A percentile compares a stretch with the other conserved stretches of the same genome.
Conservation (phyloP, 2,888 invertebrate species). For the Mactromeris polynyma region DNA sequence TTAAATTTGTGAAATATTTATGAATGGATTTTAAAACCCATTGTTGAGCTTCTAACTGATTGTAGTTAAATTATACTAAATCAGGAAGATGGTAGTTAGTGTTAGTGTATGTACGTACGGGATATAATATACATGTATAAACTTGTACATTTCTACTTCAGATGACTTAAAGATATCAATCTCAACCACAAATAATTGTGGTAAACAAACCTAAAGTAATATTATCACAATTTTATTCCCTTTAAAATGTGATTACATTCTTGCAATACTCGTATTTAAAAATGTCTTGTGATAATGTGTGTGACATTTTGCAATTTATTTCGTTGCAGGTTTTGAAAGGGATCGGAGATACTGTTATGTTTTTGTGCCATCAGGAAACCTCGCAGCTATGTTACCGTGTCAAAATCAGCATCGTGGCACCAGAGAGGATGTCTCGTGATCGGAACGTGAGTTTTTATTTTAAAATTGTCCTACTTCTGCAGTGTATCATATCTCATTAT, state of each 20-base stretch:
- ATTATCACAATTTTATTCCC: background rate
- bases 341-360: background rate
- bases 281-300: background rate
- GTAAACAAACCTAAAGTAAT: background rate
- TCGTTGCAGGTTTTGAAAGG: background rate
- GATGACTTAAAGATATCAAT: background rate
- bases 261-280: background rate
- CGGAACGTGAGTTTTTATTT: no score
- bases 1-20: background rate
- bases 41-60: background rate
- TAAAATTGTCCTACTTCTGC: no score
- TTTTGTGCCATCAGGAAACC: no score
- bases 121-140: background rate
- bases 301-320: background rate
- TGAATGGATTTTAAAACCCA: conserved; percentile 10
- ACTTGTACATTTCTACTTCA: background rate
- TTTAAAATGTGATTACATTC: background rate
- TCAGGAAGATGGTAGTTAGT: background rate
- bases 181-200: conserved; percentile 14
- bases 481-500: no score
- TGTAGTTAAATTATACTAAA: no score
- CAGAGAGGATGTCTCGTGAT: no score
- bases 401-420: no score
- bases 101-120: background rate
- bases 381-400: no score